Percentiles rank a stretch among this genome's conserved stretches.
These are phyloP conservation scores for Hyperoplus immaculatus DNA, from an alignment of 2,797 vertebrate species.

Conservation along the genomic window DNA sequence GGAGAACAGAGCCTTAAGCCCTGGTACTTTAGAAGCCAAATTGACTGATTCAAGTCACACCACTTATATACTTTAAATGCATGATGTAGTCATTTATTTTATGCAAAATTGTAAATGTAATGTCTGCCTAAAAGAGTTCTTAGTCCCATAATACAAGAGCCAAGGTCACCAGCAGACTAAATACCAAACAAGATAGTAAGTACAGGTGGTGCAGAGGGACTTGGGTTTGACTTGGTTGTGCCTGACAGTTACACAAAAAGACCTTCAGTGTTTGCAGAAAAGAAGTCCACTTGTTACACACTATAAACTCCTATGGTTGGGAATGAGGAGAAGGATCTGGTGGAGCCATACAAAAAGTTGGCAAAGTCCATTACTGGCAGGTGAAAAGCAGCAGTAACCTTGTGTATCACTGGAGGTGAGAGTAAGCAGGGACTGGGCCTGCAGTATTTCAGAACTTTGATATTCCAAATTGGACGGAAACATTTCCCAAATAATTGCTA, in stretches of 20 bases:
- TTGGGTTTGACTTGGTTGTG: neutral
- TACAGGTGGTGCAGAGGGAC: conserved; percentile 10
- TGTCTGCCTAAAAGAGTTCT: neutral
- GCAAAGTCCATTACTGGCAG: neutral
- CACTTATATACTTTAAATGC: neutral
- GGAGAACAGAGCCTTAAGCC: conserved; percentile 21
- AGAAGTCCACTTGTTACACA: neutral
- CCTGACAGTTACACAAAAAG: conserved; percentile 2
- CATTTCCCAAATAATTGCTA: no score
- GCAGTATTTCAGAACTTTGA: neutral
- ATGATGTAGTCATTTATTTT: neutral
- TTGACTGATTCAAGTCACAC: conserved; percentile 15
- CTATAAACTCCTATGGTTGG: neutral
- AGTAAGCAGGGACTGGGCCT: neutral
- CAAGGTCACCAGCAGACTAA: conserved; percentile 3
- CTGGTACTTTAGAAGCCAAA: conserved; percentile 18
- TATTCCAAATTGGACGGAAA: neutral
- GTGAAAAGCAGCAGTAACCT: conserved; percentile 1
- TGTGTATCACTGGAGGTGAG: neutral
- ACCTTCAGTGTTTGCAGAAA: neutral
- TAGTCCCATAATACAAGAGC: neutral
- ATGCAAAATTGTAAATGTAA: neutral
- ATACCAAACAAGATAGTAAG: conserved; percentile 7
- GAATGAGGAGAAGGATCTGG: neutral
- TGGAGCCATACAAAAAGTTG: neutral